phyloP scores from a whole-genome alignment of 2,113 vertebrate genomes.

The Microcebus jonahi region DNA sequence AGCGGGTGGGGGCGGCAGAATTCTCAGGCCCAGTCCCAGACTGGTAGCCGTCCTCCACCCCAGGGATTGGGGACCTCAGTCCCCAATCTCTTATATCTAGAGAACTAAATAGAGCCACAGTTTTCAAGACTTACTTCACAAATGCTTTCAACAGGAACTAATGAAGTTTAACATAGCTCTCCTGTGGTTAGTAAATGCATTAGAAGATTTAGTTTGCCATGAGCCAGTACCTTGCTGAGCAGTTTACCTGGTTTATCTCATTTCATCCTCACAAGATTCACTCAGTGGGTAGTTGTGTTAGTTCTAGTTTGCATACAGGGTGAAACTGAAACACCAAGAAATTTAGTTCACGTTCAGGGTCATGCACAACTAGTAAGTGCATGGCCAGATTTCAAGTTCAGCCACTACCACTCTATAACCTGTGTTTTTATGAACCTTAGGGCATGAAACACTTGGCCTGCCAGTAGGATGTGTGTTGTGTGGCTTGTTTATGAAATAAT shows the following conservation, averaged over 20 bases:
- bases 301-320: not conserved
- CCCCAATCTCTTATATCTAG: not conserved
- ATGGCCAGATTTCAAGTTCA: not conserved
- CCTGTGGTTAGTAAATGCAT: not conserved
- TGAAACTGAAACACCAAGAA: not conserved
- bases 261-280: not conserved
- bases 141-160: not conserved
- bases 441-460: not conserved
- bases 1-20: too few relatives aligned
- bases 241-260: not conserved
- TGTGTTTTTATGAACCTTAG: not conserved
- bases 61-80: too few relatives aligned
- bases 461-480: not conserved
- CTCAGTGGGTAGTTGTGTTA: not conserved
- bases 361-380: not conserved
- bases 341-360: not conserved
- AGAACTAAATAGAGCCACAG: not conserved
- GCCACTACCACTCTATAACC: not conserved
- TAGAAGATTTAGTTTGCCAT: not conserved
- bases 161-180: not conserved
- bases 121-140: slow-evolving; percentile 38
- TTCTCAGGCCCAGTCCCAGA: too few relatives aligned
- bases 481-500: not conserved
- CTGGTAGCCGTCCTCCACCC: too few relatives aligned
- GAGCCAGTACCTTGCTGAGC: not conserved